Conservation (phyloP, 2,113 vertebrate species). For the Calyptommatus sinebrachiatus region DNA sequence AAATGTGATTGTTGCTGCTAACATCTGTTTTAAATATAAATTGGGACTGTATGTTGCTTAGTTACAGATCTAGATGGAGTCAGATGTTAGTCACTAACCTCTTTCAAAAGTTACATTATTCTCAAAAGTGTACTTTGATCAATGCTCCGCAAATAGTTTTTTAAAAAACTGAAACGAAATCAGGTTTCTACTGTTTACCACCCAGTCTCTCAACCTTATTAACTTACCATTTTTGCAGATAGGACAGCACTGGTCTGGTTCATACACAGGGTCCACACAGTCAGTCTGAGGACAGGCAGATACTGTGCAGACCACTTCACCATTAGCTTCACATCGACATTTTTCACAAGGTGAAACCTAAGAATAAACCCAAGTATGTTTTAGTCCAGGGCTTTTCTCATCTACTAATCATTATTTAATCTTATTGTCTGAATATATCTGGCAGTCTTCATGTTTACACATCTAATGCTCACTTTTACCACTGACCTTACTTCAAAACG, state of each 20-base stretch:
- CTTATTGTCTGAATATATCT: too few species aligned
- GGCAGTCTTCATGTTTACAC: too few species aligned
- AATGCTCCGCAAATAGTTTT: neutral
- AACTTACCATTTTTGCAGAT: constrained; percentile 94
- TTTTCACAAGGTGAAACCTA: constrained; percentile 95
- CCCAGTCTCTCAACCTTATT: fast-evolving
- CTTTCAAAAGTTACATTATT: neutral
- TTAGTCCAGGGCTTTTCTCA: neutral
- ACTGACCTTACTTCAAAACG: too few species aligned
- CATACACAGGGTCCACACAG: constrained; percentile 95
- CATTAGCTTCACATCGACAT: constrained; percentile 92
- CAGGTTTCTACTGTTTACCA: neutral
- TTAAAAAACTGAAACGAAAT: neutral
- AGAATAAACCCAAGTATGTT: constrained; percentile 50
- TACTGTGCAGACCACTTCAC: constrained; percentile 93
- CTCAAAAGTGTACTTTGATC: neutral
- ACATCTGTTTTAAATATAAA: neutral
- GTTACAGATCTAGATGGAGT: too few species aligned
- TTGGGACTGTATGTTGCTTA: too few species aligned
- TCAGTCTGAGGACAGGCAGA: constrained; percentile 95
- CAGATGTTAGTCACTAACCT: too few species aligned
- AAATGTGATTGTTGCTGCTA: neutral
- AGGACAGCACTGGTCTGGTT: constrained; percentile 96
- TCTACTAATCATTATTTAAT: neutral
- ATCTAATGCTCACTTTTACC: too few species aligned